A percentile compares a stretch with the other conserved stretches of the same genome.
Evolutionary conservation across 2,797 vertebrate genomes (phyloP).

Genomic region (Periophthalmus magnuspinnatus): DNA sequence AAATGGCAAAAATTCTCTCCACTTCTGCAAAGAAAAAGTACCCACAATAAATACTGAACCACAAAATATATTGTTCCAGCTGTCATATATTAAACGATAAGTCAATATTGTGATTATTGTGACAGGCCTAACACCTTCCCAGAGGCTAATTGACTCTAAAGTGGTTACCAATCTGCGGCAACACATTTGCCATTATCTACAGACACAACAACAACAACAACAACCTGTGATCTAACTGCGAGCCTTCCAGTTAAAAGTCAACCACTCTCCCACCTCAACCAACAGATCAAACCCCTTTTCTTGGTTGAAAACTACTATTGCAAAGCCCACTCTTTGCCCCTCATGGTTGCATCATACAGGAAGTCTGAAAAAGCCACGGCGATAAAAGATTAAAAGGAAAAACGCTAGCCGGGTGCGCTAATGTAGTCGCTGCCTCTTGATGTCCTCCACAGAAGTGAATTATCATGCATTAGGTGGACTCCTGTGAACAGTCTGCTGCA

Average conservation of each 20-base stretch:
- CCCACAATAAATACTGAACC: no score
- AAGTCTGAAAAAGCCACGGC: neutral
- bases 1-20: no score
- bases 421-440: constrained; percentile 14
- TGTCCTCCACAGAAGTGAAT: constrained; percentile 14
- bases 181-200: no score
- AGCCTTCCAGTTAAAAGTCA: neutral
- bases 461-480: constrained; percentile 26
- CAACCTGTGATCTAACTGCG: neutral
- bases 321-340: neutral
- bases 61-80: no score
- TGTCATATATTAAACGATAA: no score
- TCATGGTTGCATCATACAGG: neutral
- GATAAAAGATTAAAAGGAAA: constrained; percentile 14
- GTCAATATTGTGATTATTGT: no score
- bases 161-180: no score
- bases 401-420: neutral
- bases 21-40: no score
- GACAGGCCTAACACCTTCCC: no score
- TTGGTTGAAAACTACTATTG: neutral
- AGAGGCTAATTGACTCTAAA: no score
- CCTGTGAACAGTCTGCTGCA: constrained; percentile 6
- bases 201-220: neutral
- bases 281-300: neutral
- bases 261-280: neutral